Evolutionary conservation across 2,888 invertebrate species (phyloP).

Genomic region (Pseudoips prasinana): DNA sequence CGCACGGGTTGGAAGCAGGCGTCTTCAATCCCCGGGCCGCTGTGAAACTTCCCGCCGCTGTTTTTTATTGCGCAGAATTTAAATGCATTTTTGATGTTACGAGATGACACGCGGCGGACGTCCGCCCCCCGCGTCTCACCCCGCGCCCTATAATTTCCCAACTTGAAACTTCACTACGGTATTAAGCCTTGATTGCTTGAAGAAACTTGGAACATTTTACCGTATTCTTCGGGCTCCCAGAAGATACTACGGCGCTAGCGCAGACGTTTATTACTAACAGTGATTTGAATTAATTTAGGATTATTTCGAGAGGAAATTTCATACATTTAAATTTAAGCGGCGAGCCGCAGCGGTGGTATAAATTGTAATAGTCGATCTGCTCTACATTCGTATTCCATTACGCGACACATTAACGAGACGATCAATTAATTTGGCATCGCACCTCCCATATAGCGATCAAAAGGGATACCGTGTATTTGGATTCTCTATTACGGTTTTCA

Average conservation of each 20-base stretch:
- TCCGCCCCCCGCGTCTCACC: constrained; percentile 58
- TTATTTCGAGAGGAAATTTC: constrained; percentile 46
- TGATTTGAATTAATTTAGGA: constrained; percentile 72
- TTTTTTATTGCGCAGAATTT: constrained; percentile 82
- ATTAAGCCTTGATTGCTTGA: constrained; percentile 82
- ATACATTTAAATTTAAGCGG: constrained; percentile 31
- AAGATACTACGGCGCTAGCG: constrained; percentile 72
- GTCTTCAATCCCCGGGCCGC: constrained; percentile 71
- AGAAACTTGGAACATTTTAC: constrained; percentile 81
- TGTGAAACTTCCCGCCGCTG: constrained; percentile 76
- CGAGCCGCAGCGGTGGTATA: constrained; percentile 12
- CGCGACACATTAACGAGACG: constrained; percentile 40
- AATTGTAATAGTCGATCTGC: constrained; percentile 23
- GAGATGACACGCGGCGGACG: constrained; percentile 82
- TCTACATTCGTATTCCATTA: constrained; percentile 46
- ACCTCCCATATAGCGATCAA: constrained; percentile 61
- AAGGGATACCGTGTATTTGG: constrained; percentile 74
- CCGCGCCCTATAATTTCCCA: constrained; percentile 79
- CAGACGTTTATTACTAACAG: constrained; percentile 74
- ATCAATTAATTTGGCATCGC: constrained; percentile 58
- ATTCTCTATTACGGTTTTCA: constrained; percentile 74
- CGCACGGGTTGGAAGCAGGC: constrained; percentile 52
- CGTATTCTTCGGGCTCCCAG: constrained; percentile 79
- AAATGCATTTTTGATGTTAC: constrained; percentile 83
- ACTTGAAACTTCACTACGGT: constrained; percentile 81